Percentiles rank a stretch among this genome's conserved stretches.
These are phyloP conservation scores for Ceraclea dissimilis DNA, from an alignment of 2,888 invertebrate genomes.

Conservation along the genomic window DNA sequence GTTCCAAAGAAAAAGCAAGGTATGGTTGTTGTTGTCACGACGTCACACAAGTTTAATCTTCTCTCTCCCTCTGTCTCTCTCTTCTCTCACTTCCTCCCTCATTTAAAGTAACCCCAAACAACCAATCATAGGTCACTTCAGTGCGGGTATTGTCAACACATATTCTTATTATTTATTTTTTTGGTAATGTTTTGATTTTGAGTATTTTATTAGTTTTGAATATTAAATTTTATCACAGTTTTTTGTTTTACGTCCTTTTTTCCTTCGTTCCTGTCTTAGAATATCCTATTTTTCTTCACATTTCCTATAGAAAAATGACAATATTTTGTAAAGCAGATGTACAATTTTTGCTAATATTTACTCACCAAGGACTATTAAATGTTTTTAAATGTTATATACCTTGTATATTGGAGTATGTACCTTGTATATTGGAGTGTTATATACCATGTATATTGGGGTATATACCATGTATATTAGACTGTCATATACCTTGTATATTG, in stretches of 20 bases:
- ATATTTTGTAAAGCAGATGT: too few relatives aligned
- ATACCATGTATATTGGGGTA: too few relatives aligned
- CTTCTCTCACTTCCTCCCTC: slow-evolving; percentile 7
- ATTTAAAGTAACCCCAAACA: background rate
- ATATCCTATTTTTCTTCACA: too few relatives aligned
- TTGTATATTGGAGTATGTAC: too few relatives aligned
- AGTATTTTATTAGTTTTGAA: background rate
- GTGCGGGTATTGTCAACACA: background rate
- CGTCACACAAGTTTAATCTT: slow-evolving; percentile 21
- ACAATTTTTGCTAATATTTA: too few relatives aligned
- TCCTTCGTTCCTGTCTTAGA: too few relatives aligned
- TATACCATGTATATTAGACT: too few relatives aligned
- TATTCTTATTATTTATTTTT: background rate
- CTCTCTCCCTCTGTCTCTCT: slow-evolving; percentile 1
- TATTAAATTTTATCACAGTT: background rate
- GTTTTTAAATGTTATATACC: too few relatives aligned
- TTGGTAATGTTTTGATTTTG: background rate
- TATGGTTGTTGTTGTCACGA: slow-evolving; percentile 41
- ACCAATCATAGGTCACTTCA: background rate
- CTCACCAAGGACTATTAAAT: too few relatives aligned
- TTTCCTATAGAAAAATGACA: too few relatives aligned
- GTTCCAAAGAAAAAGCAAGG: slow-evolving; percentile 74
- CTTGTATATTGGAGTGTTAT: too few relatives aligned
- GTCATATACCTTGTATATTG: too few relatives aligned
- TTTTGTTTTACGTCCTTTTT: background rate